Base-by-base conservation (phyloP, 2,888 invertebrate species). In the Chymomyza fuscimana region DNA sequence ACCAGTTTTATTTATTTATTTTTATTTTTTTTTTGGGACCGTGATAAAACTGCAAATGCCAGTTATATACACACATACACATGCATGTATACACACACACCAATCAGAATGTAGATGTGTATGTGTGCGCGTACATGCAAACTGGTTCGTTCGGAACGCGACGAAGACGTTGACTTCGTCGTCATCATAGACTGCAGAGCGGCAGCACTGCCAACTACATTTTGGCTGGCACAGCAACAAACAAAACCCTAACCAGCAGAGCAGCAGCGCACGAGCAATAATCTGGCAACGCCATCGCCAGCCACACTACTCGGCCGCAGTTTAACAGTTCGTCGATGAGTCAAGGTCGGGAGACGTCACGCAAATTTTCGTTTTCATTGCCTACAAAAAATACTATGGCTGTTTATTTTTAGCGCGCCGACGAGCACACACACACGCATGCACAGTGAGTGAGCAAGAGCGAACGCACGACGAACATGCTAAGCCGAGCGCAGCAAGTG, bases 261-360 rank as follows among this genome's bases (percentile, higher is more conserved):
- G 52, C 74, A 32, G 72, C 64, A 69, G 70, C 69, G 2, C 25
- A 25, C 25, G 25, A 72, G 51, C 54, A 54, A 54, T 54, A 54
- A 69, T 81, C 80, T 80, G 80, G 80, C 80, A 81, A 81, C 80
- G 46, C 60, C 46, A 29, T 56, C 46, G 36, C 15, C 40, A 19
- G 19, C 29, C 12, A 46, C 40, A 61, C 15, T 40, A 19, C 40
- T 36, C 12, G 61, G 36, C 61, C 29, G 58, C 87, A 88, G 86
- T 90, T 91, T 89, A 88, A 90, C 91, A 91, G 91, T 91, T 91
- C 90, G 88, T 88, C 89, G 90, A 90, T 91, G 90, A 91, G 91
- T 91, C 91, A 91, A 91, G 91, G 91, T 91, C 91, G 91, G 87
- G 86, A 89, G 89, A 90, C 89, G 88, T 90, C 90, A 89, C 89